phyloP scores from a whole-genome alignment of 2,888 invertebrate genomes.

The Pyrochroa serraticornis region DNA sequence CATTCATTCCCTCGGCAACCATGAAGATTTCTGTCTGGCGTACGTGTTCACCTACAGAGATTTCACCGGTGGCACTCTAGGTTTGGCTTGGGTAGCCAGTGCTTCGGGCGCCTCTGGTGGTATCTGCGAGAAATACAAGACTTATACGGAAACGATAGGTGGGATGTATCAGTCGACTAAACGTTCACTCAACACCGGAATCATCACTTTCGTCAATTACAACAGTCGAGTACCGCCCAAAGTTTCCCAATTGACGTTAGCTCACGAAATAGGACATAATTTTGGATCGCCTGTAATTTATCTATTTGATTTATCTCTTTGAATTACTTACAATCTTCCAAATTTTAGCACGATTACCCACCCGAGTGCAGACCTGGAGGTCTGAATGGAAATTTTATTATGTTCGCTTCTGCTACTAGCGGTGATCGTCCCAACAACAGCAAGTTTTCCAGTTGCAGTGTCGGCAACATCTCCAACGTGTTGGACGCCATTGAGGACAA shows the following conservation, averaged over 20 bases:
- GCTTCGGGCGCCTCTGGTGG: conserved; percentile 98
- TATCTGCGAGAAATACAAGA: conserved; percentile 97
- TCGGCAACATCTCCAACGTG: conserved; percentile 93
- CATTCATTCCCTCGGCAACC: conserved; percentile 95
- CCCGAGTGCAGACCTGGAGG: conserved; percentile 90
- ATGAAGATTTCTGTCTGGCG: conserved; percentile 98
- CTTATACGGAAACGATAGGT: conserved; percentile 93
- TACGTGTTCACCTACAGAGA: conserved; percentile 98
- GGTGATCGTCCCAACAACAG: conserved; percentile 98
- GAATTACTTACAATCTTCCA: neutral
- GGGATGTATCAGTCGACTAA: conserved; percentile 94
- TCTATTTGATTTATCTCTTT: conserved; percentile 9
- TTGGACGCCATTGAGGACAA: conserved; percentile 90
- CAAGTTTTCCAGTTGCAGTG: conserved; percentile 93
- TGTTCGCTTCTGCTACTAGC: conserved; percentile 99
- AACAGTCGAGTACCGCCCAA: conserved; percentile 96
- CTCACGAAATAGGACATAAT: conserved; percentile 99
- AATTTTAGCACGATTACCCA: conserved; percentile 87
- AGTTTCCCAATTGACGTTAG: conserved; percentile 95
- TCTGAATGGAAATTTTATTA: conserved; percentile 94
- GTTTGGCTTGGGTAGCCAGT: conserved; percentile 98
- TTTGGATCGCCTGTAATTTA: conserved; percentile 92
- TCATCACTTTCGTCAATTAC: conserved; percentile 98
- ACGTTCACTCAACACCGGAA: conserved; percentile 95
- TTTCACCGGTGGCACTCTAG: conserved; percentile 97